Percentiles rank a stretch among this genome's conserved stretches.
phyloP scores from a whole-genome alignment of 2,888 invertebrate genomes.

The Ctena decussata region DNA sequence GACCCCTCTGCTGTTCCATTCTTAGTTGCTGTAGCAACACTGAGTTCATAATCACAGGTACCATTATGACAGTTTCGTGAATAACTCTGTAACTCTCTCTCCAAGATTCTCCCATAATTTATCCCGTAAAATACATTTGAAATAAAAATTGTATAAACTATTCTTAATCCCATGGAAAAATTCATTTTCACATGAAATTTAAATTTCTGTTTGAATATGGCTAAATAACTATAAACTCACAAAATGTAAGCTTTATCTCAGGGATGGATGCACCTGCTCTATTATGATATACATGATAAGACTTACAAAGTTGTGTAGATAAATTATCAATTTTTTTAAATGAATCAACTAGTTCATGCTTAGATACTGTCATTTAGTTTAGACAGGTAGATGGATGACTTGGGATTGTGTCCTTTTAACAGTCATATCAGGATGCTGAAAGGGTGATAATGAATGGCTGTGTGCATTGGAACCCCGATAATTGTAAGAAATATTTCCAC shows the following conservation, averaged over 20 bases:
- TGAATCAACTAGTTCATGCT: too few relatives aligned
- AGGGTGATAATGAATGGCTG: too few relatives aligned
- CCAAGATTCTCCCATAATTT: not conserved
- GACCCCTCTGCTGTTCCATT: not conserved
- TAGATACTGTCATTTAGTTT: too few relatives aligned
- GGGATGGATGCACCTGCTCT: not conserved
- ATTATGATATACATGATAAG: not conserved
- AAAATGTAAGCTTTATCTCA: not conserved
- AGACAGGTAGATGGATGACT: too few relatives aligned
- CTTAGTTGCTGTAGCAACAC: not conserved
- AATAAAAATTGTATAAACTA: not conserved
- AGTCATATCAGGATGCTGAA: too few relatives aligned
- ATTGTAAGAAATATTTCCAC: too few relatives aligned
- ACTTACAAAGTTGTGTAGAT: too few relatives aligned
- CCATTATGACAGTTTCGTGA: not conserved
- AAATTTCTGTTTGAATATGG: not conserved
- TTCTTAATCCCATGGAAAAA: too few relatives aligned
- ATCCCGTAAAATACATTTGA: not conserved
- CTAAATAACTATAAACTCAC: too few relatives aligned
- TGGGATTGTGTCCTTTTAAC: too few relatives aligned
- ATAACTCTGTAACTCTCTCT: constrained; percentile 11
- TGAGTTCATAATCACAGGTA: not conserved
- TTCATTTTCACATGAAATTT: not conserved
- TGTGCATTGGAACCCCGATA: too few relatives aligned
- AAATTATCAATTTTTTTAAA: too few relatives aligned